phyloP scores from a whole-genome alignment of 2,113 vertebrate species.

The Chrysemys picta region DNA sequence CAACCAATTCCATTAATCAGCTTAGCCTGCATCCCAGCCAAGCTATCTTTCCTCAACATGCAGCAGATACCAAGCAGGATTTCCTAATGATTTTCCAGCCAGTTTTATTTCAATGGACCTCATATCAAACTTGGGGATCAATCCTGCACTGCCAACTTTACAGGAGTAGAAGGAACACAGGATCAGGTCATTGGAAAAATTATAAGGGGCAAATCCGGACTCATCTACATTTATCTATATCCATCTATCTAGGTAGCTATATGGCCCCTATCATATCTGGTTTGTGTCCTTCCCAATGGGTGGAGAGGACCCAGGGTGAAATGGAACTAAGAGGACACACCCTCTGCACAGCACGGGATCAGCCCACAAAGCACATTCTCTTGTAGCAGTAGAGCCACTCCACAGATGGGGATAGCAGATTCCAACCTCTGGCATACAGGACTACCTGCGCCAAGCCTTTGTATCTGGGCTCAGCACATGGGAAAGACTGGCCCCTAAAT shows the following conservation, averaged over 20 bases:
- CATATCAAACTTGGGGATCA: not conserved
- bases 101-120: slow-evolving; percentile 40
- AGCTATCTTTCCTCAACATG: not conserved
- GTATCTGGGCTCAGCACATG: not conserved
- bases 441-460: not conserved
- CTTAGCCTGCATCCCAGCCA: slow-evolving; percentile 18
- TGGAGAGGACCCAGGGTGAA: not conserved
- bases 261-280: not conserved
- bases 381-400: not conserved
- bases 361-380: not conserved
- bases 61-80: slow-evolving; percentile 32
- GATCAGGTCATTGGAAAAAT: not conserved
- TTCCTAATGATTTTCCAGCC: slow-evolving; percentile 47
- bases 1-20: slow-evolving; percentile 47
- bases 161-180: not conserved
- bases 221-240: not conserved
- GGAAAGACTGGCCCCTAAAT: not conserved
- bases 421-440: not conserved
- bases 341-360: not conserved
- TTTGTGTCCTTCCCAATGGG: not conserved
- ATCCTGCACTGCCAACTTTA: not conserved
- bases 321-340: not conserved
- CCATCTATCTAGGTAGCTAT: not conserved
- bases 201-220: not conserved
- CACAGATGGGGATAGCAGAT: not conserved